These are phyloP conservation scores for Acleris sparsana DNA, from an alignment of 2,888 invertebrate genomes.

Conservation along the genomic window DNA sequence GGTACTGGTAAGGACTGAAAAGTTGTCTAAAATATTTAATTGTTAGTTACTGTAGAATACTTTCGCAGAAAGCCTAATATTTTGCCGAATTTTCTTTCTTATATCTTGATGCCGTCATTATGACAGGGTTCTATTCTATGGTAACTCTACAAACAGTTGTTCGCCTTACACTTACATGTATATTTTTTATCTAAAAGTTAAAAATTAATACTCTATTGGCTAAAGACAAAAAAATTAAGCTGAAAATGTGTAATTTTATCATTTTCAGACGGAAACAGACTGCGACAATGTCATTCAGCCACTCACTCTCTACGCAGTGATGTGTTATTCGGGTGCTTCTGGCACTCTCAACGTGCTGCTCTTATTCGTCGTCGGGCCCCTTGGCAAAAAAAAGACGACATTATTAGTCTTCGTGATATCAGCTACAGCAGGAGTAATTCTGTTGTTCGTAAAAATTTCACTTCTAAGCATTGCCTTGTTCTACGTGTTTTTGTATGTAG, in stretches of 20 bases:
- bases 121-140: no score
- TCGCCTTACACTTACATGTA: no score
- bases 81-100: no score
- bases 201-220: no score
- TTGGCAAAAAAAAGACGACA: constrained; percentile 63
- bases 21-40: no score
- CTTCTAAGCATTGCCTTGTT: constrained; percentile 64
- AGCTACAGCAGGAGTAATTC: constrained; percentile 50
- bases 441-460: constrained; percentile 60
- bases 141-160: no score
- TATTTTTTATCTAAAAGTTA: no score
- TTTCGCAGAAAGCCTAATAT: no score
- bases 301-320: constrained; percentile 65
- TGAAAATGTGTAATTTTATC: not conserved
- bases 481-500: constrained; percentile 64
- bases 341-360: constrained; percentile 55
- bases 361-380: constrained; percentile 58
- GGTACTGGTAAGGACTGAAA: no score
- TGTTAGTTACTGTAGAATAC: no score
- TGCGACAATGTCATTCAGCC: constrained; percentile 60
- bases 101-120: no score
- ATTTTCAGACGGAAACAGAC: constrained; percentile 52
- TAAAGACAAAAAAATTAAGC: no score
- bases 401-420: constrained; percentile 55
- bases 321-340: constrained; percentile 61